Evolutionary conservation across 1,140 invertebrate genomes (phyloP).

Genomic region (Chironomus striatipennis): DNA sequence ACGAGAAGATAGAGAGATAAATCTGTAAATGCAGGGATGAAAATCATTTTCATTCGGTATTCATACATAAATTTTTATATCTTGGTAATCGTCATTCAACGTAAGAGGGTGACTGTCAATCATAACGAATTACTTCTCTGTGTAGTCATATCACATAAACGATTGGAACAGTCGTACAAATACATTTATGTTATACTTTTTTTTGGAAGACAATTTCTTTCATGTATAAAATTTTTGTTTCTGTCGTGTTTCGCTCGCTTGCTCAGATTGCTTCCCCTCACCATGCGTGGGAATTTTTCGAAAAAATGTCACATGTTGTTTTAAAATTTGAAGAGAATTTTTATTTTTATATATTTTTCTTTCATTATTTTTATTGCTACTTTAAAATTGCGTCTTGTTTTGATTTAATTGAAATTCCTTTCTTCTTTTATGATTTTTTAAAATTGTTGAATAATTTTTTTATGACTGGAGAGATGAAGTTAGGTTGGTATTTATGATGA

Average conservation of each 20-base stretch:
- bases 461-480: too few species aligned
- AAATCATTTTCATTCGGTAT: neutral
- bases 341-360: neutral
- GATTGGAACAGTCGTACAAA: neutral
- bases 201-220: too few species aligned
- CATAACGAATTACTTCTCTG: neutral
- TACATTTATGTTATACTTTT: neutral
- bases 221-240: too few species aligned
- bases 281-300: neutral
- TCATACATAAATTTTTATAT: neutral
- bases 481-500: too few species aligned
- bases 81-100: neutral
- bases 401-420: too few species aligned
- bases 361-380: neutral
- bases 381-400: too few species aligned
- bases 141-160: neutral
- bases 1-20: too few species aligned
- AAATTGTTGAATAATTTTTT: too few species aligned
- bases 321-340: neutral
- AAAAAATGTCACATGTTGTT: neutral
- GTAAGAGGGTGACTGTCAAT: constrained; percentile 1
- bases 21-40: constrained; percentile 16
- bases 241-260: neutral
- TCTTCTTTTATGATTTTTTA: too few species aligned
- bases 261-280: neutral